Evolutionary conservation across 2,113 vertebrate genomes (phyloP).

Genomic region (Arothron firmamentum): DNA sequence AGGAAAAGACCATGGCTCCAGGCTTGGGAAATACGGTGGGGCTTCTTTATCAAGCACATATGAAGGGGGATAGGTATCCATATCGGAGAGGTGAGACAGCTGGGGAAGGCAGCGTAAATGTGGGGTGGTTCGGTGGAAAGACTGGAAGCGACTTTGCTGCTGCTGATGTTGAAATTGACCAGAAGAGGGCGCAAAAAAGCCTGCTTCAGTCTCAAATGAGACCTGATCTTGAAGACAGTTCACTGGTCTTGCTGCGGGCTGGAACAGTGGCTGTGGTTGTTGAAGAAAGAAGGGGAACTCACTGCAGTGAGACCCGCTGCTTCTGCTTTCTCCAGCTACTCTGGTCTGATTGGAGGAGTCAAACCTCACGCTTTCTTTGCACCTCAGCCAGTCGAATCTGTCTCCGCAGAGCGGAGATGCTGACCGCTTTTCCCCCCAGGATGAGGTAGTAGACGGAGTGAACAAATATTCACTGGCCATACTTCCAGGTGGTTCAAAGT

Average conservation of each 20-base stretch:
- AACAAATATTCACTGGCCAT: conserved; percentile 24
- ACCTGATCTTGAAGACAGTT: conserved; percentile 24
- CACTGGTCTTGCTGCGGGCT: conserved; percentile 9
- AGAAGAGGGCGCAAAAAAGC: conserved; percentile 8
- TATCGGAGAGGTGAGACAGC: conserved; percentile 37
- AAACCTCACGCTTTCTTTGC: conserved; percentile 7
- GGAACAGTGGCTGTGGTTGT: conserved; percentile 7
- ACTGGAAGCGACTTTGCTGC: conserved; percentile 33
- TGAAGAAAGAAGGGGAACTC: conserved; percentile 17
- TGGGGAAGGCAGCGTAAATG: conserved; percentile 12
- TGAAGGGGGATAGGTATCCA: conserved; percentile 61
- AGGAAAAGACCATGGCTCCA: conserved; percentile 77
- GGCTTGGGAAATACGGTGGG: conserved; percentile 55
- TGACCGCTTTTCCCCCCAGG: conserved; percentile 11
- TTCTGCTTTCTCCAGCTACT: conserved; percentile 11
- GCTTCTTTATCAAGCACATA: conserved; percentile 60
- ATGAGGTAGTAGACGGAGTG: not conserved
- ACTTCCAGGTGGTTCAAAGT: conserved; percentile 24
- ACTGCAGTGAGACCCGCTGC: conserved; percentile 5
- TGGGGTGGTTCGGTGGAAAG: conserved; percentile 38
- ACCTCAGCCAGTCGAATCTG: conserved; percentile 13
- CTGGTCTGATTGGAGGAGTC: conserved; percentile 28
- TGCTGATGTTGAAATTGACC: conserved; percentile 6
- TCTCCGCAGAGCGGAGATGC: conserved; percentile 25
- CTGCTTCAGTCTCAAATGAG: conserved; percentile 23